Base-by-base conservation (phyloP, 2,113 vertebrate species). In the Phainopepla nitens region DNA sequence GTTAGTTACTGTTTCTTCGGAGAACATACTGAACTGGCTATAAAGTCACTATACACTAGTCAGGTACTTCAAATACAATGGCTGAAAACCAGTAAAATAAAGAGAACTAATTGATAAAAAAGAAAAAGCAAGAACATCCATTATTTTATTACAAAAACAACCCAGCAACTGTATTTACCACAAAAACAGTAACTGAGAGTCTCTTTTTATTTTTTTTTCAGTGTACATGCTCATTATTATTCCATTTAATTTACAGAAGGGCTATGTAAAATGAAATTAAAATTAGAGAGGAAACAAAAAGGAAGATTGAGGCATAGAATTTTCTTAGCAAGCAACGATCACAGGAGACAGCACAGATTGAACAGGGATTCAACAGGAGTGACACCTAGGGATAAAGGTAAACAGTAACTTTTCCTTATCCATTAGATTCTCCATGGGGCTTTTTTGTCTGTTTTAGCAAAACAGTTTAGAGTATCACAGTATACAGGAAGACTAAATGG, bases 141-240 rank as follows among this genome's bases (percentile, higher is more conserved):
- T 60, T 13, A 68, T 75, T 91, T 96, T 88, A 90, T 97, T 97
- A 97, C 89, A 96, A 96, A 98, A 96, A 85, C 85, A 97, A 39
- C 86, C 94, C 96, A 97, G 95, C 77, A 94, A 97, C 96, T 96
- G 95, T 73, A 96, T 96, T 96, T 94, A 89, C 90, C 95, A 97
- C 94, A 96, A 96, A 96, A 91, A 88, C 95, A 97, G 96, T 94
- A 96, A 97, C 97, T 88, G 94, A 97, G 94, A 97, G 97, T 96
- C 93, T 97, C 58, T 58, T 95, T 96, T 97, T 98, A 97, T 97
- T 98, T 97, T 95, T 87, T 93, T 96, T 96, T 97, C 94, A 94
- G 94, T 96, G 96, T 96, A 98, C 98, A 98, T 98, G 98, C 98
- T 98, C 95, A 93, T 97, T 96, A 96, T 96, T 93, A 96, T 93